Conservation (phyloP, 2,888 invertebrate species). For the Labia minor region DNA sequence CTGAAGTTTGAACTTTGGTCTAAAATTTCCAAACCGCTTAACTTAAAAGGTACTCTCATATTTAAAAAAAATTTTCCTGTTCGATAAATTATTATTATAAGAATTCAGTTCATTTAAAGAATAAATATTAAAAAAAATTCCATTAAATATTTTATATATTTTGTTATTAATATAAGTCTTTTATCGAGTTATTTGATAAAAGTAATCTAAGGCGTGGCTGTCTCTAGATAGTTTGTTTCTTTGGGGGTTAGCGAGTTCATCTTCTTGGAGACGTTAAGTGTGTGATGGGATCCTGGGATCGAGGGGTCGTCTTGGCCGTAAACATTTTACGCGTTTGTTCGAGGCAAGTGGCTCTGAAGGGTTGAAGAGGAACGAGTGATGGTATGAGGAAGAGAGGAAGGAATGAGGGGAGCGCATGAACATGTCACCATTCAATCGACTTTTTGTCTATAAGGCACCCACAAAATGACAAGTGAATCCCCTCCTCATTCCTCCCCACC, state of each 20-base stretch:
- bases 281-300: not conserved
- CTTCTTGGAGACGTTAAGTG: not conserved
- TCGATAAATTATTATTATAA: no score
- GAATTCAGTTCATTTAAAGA: no score
- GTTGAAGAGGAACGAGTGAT: not conserved
- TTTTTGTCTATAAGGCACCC: conserved; percentile 7
- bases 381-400: not conserved
- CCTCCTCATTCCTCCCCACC: no score
- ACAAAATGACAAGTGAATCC: not conserved
- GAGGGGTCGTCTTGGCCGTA: conserved; percentile 3
- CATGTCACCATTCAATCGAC: no score
- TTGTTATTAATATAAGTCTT: not conserved
- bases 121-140: no score
- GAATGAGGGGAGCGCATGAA: no score
- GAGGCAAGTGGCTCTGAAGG: not conserved
- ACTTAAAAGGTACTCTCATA: no score
- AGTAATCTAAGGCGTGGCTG: not conserved
- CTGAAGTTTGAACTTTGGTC: no score
- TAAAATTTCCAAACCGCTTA: no score
- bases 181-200: not conserved
- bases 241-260: conserved; percentile 1
- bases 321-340: conserved; percentile 7
- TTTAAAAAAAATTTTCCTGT: no score
- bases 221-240: not conserved
- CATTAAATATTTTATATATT: no score